Evolutionary conservation across 2,888 invertebrate species (phyloP).

Genomic region (Plusia festucae): DNA sequence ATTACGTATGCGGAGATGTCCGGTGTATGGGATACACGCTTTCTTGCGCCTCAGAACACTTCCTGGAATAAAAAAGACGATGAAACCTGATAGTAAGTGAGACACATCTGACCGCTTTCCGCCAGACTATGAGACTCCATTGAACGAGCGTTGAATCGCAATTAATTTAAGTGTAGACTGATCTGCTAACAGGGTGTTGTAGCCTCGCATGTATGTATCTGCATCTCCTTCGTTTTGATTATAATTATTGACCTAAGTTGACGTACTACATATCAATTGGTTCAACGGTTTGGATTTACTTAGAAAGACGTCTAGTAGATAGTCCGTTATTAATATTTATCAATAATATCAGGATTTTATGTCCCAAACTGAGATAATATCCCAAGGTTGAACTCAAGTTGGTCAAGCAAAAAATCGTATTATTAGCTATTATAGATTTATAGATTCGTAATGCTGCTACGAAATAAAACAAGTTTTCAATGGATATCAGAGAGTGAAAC

Average conservation of each 20-base stretch:
- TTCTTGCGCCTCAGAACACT: conserved; percentile 64
- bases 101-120: conserved; percentile 71
- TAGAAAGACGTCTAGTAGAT: too few relatives aligned
- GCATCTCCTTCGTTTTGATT: conserved; percentile 11
- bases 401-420: conserved; percentile 3
- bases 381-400: background rate
- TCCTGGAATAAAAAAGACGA: conserved; percentile 81
- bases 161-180: conserved; percentile 41
- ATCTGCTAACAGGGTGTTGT: conserved; percentile 33
- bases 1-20: conserved; percentile 46
- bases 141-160: conserved; percentile 58
- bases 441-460: background rate
- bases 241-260: too few relatives aligned
- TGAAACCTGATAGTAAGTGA: conserved; percentile 72
- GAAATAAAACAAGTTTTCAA: background rate
- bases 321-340: too few relatives aligned
- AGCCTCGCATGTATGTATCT: background rate
- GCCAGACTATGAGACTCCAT: conserved; percentile 58
- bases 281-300: too few relatives aligned
- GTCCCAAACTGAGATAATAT: background rate
- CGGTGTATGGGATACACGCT: conserved; percentile 71
- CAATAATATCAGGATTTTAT: too few relatives aligned
- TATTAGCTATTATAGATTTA: too few relatives aligned
- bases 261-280: too few relatives aligned
- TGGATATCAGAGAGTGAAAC: background rate